A percentile compares a stretch with the other conserved stretches of the same genome.
These are phyloP conservation scores for Phymanthus crucifer DNA, from an alignment of 92 coral and sea anemone species.

Conservation along the genomic window DNA sequence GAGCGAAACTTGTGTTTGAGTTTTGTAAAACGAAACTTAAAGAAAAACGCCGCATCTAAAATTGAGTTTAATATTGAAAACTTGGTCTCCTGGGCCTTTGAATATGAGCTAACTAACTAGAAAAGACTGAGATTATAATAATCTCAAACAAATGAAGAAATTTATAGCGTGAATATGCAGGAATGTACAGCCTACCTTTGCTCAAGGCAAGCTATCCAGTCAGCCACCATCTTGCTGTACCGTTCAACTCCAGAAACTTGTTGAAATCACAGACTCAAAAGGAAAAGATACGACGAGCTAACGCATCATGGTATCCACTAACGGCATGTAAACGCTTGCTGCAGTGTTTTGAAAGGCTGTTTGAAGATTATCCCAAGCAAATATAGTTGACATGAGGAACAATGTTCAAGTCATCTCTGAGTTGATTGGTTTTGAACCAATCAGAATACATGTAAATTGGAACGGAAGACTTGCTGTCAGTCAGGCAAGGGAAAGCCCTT, in stretches of 20 bases:
- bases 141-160: neutral
- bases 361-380: neutral
- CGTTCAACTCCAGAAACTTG: neutral
- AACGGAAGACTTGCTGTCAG: conserved; percentile 4
- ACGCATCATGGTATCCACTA: neutral
- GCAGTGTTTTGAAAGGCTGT: neutral
- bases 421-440: conserved; percentile 1
- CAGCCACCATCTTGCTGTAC: conserved; percentile 53
- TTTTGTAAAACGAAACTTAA: no score
- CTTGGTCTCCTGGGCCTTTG: neutral
- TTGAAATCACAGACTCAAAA: no score
- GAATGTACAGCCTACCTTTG: conserved; percentile 47
- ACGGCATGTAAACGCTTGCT: neutral
- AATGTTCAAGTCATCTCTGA: neutral
- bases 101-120: neutral
- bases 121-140: neutral
- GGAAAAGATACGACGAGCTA: neutral
- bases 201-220: conserved; percentile 66
- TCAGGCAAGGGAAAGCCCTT: conserved; percentile 3
- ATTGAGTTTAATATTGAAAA: no score
- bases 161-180: neutral
- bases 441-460: neutral
- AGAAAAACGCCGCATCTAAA: no score
- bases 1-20: no score
- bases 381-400: neutral